These are phyloP conservation scores for Oncorhynchus kisutch DNA, from an alignment of 2,113 vertebrate species.

Conservation along the genomic window DNA sequence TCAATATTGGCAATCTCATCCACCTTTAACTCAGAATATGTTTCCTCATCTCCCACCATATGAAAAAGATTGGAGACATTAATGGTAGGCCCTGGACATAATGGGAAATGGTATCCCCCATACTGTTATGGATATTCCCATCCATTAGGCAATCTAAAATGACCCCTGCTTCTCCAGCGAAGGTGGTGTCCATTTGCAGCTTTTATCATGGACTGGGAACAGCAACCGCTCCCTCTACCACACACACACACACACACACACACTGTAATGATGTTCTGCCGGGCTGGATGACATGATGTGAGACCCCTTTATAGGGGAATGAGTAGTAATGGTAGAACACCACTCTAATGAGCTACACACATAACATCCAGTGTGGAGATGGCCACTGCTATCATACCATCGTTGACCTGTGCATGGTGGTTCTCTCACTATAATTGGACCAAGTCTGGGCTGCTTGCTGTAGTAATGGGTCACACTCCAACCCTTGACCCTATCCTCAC, in stretches of 20 bases:
- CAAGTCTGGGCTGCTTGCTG: constrained; percentile 44
- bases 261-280: constrained; percentile 52
- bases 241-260: constrained; percentile 9
- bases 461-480: constrained; percentile 54
- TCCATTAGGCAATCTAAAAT: constrained; percentile 62
- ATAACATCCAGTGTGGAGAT: constrained; percentile 63
- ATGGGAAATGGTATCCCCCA: constrained; percentile 53
- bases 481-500: constrained; percentile 30
- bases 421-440: constrained; percentile 53
- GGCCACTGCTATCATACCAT: constrained; percentile 54
- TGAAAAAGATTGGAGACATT: constrained; percentile 56
- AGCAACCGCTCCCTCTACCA: constrained; percentile 29
- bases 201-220: constrained; percentile 56
- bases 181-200: constrained; percentile 62
- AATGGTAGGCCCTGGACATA: constrained; percentile 24
- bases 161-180: constrained; percentile 54
- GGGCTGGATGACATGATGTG: constrained; percentile 44
- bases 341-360: constrained; percentile 63
- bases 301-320: constrained; percentile 52
- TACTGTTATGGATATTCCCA: constrained; percentile 50
- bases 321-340: constrained; percentile 59
- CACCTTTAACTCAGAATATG: constrained; percentile 46
- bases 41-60: constrained; percentile 27
- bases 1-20: constrained; percentile 40
- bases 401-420: constrained; percentile 69